Conservation (phyloP, 2,113 vertebrate species). For the Mus pahari region DNA sequence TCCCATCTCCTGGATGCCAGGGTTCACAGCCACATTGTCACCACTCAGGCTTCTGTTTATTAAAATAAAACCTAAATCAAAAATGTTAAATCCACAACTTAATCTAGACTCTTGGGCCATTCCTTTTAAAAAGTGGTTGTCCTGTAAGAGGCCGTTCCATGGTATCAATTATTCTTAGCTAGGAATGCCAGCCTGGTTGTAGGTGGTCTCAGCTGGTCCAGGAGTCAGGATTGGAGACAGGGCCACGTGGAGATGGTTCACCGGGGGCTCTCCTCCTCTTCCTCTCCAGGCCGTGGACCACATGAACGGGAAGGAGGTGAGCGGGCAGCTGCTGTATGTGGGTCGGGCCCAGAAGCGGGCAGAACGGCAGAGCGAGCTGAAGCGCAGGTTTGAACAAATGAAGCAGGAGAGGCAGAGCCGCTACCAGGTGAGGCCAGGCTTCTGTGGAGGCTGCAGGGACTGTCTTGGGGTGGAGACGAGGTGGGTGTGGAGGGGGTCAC, state of each 20-base stretch:
- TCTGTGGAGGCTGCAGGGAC: neutral
- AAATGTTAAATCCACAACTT: neutral
- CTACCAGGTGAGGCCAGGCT: constrained; percentile 90
- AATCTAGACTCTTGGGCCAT: neutral
- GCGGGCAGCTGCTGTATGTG: constrained; percentile 92
- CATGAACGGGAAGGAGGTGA: constrained; percentile 96
- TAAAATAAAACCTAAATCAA: neutral
- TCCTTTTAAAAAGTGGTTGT: constrained; percentile 6
- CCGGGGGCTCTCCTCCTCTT: accelerated
- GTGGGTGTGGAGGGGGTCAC: accelerated
- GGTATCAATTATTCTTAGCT: neutral
- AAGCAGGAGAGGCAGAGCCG: constrained; percentile 95
- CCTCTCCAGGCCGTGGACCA: constrained; percentile 91
- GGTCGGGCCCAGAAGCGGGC: constrained; percentile 96
- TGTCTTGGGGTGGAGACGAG: accelerated
- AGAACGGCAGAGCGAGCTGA: constrained; percentile 96
- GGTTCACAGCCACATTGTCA: neutral
- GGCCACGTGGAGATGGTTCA: neutral
- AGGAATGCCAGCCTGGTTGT: neutral
- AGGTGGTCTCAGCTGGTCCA: neutral
- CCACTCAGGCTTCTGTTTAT: neutral
- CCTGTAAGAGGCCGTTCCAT: neutral
- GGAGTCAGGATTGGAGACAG: neutral
- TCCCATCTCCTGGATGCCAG: neutral
- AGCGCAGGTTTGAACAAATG: constrained; percentile 95